These are phyloP conservation scores for Copidosoma floridanum DNA, from an alignment of 1,140 invertebrate genomes.

Conservation along the genomic window DNA sequence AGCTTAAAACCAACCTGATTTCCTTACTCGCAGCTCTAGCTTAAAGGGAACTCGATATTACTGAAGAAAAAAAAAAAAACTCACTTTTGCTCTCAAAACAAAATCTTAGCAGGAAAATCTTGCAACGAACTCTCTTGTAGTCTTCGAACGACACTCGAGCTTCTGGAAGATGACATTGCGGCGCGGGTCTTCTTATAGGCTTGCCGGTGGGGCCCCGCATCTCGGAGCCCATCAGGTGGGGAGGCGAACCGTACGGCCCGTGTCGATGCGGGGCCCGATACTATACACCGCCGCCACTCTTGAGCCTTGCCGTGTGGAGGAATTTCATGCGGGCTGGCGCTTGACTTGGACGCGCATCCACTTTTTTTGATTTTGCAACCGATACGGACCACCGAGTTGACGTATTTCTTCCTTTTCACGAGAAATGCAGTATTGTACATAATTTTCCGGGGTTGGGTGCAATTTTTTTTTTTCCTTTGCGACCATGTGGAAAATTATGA, in stretches of 20 bases:
- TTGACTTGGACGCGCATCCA: background rate
- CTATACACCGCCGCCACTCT: background rate
- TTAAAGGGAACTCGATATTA: too few species aligned
- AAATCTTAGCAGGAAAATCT: too few species aligned
- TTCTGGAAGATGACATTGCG: slow-evolving; percentile 23
- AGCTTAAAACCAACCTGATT: too few species aligned
- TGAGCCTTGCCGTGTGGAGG: background rate
- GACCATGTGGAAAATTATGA: too few species aligned
- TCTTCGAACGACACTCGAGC: slow-evolving; percentile 7
- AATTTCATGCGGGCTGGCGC: background rate
- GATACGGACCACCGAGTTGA: background rate
- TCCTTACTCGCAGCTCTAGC: too few species aligned
- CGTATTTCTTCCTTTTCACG: too few species aligned
- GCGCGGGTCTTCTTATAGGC: slow-evolving; percentile 24
- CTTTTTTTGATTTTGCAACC: background rate
- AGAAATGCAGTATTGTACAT: too few species aligned
- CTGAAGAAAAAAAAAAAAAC: too few species aligned
- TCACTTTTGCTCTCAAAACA: slow-evolving; percentile 16
- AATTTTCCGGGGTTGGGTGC: too few species aligned
- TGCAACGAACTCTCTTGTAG: too few species aligned
- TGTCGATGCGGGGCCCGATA: too few species aligned
- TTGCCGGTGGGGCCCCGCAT: background rate
- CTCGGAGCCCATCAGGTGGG: background rate
- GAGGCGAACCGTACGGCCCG: slow-evolving; percentile 5
- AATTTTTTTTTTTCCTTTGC: too few species aligned